Base-by-base conservation (phyloP, 2,113 vertebrate genomes). In the Protobothrops mucrosquamatus region DNA sequence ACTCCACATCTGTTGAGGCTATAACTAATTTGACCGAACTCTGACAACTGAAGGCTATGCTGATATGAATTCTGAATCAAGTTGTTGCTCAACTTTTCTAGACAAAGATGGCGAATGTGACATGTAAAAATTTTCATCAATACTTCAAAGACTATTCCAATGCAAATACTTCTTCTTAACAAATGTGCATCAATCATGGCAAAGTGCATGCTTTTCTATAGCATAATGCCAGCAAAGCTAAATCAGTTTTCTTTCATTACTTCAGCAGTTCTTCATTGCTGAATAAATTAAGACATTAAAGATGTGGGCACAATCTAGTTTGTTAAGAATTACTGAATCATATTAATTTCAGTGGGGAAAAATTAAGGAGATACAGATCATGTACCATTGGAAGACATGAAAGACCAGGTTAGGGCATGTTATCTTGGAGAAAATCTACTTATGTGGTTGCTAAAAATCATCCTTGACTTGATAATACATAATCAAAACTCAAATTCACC, bases 241-340 rank as follows among this genome's bases (percentile, higher is more conserved):
- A 94, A 89, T 74, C 90, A 74, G 88, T 11, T 92, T 34, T 57
- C 48, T 92, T 95, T 15, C 57, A 93, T 74, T n/a, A 92, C 12
- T 48, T 10, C 23, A 48, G 15, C 4, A 7, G 43, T 56, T 55
- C 3, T 6, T 43, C 20, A 85, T 14, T 59, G 54, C 23, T 34
- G 55, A 90, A 91, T 39, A 56, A 69, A 69, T 52, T 3, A 61
- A 59, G 22, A 11, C 22, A 26, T 61, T 18, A 59, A 23, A 26
- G 22, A 23, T 48, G 24, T 59, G 56, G 24, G 39, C 23, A 48
- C 24, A 64, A 20, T 51, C 24, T 26, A 74, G 48, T 4, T n/a
- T 74, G 8, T 34, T 90, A 69, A 74, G 18, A 20, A 34, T 8
- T 54, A 54, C 18, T 54, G 9, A 90, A 48, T 4, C 18, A 74